These are phyloP conservation scores for Neotoma lepida DNA, from an alignment of 2,113 vertebrate genomes.

Conservation along the genomic window DNA sequence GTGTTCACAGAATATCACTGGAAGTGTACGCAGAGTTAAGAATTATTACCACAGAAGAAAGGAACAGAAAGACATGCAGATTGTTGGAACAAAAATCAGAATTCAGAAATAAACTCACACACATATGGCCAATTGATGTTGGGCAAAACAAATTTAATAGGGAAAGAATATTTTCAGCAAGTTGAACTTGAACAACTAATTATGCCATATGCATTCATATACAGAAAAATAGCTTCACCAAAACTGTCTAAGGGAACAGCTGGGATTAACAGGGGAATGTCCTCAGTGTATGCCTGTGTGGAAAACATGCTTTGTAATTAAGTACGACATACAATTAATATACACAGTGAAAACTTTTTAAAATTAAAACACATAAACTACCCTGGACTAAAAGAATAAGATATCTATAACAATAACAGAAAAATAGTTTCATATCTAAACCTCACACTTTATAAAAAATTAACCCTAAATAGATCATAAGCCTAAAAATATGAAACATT, in stretches of 20 bases:
- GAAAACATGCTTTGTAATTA: not conserved
- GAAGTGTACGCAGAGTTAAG: not conserved
- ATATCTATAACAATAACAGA: not conserved
- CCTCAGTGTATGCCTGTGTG: not conserved
- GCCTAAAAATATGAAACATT: not conserved
- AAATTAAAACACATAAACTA: not conserved
- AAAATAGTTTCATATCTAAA: not conserved
- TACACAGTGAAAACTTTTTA: not conserved
- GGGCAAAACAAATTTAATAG: not conserved
- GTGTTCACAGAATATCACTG: not conserved
- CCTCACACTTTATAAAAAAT: not conserved
- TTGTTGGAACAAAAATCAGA: conserved; percentile 13
- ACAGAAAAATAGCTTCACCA: not conserved
- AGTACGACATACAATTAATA: not conserved
- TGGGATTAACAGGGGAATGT: not conserved
- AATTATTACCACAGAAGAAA: not conserved
- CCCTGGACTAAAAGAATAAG: not conserved
- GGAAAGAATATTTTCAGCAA: not conserved
- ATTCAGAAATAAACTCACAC: conserved; percentile 8
- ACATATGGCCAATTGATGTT: not conserved
- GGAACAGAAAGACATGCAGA: not conserved
- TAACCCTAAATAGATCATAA: conserved; percentile 14
- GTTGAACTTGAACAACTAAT: not conserved
- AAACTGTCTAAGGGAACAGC: not conserved
- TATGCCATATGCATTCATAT: not conserved